phyloP scores from a whole-genome alignment of 2,113 vertebrate species.

The Podarcis cretensis region DNA sequence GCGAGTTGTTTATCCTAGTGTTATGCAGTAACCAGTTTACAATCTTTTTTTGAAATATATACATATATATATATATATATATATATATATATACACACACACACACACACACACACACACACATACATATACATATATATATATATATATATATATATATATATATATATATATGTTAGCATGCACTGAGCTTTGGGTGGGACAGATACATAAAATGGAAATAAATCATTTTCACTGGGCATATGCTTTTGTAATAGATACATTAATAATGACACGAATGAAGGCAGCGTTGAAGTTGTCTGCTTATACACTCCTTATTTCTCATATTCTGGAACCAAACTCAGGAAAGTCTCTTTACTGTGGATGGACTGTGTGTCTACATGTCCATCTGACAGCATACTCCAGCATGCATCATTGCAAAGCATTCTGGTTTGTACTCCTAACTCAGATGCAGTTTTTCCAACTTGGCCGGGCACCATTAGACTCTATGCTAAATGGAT shows the following conservation, averaged over 20 bases:
- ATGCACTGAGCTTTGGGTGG: neutral
- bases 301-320: too few relatives aligned
- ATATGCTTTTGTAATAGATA: neutral
- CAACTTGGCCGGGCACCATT: neutral
- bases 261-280: too few relatives aligned
- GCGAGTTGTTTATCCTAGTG: too few relatives aligned
- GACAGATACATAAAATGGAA: neutral
- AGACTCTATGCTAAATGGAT: neutral
- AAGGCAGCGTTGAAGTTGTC: too few relatives aligned
- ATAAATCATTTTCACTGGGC: neutral
- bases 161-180: neutral
- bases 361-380: too few relatives aligned
- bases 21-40: neutral
- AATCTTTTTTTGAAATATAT: neutral
- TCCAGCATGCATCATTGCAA: neutral
- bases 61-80: too few relatives aligned
- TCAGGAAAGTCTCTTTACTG: too few relatives aligned
- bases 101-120: too few relatives aligned
- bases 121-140: too few relatives aligned
- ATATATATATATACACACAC: too few relatives aligned
- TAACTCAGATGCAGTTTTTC: neutral
- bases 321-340: too few relatives aligned
- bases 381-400: neutral
- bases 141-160: neutral
- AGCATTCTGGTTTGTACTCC: neutral